Percentiles rank a stretch among this genome's conserved stretches.
These are phyloP conservation scores for Cassiopea andromeda DNA, from an alignment of 30 jellyfish, hydroid and myxozoan species.

Conservation along the genomic window DNA sequence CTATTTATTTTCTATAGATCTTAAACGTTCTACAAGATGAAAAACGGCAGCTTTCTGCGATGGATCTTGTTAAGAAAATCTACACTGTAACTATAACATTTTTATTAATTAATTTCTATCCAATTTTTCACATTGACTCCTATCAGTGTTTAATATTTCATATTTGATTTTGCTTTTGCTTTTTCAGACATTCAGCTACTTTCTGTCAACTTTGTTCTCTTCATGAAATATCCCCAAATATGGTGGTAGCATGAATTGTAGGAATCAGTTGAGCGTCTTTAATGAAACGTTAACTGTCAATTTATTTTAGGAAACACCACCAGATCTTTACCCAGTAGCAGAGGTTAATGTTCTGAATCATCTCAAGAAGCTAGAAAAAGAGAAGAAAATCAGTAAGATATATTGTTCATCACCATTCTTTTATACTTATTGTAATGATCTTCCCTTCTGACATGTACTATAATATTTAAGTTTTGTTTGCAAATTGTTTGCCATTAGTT, in stretches of 20 bases:
- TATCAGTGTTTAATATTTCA: too few species aligned
- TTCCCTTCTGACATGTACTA: too few species aligned
- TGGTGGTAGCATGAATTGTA: too few species aligned
- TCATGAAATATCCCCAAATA: too few species aligned
- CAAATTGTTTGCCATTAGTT: too few species aligned
- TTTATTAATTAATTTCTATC: not conserved
- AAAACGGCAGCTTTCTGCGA: constrained; percentile 37
- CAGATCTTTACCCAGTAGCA: constrained; percentile 45
- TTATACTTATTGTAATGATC: not conserved
- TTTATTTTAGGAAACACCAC: constrained; percentile 38
- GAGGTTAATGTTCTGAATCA: constrained; percentile 65
- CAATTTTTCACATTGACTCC: too few species aligned
- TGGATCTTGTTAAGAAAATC: constrained; percentile 58
- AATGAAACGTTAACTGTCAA: too few species aligned
- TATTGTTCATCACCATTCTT: not conserved
- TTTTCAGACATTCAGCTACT: too few species aligned
- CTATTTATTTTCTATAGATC: constrained; percentile 29
- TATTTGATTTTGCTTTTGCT: too few species aligned
- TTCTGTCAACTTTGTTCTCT: too few species aligned
- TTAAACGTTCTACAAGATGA: constrained; percentile 11
- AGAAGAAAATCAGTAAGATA: constrained; percentile 40
- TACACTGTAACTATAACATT: constrained; percentile 55
- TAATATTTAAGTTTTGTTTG: too few species aligned
- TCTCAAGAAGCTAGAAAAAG: constrained; percentile 50
- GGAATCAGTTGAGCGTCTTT: too few species aligned